A percentile compares a stretch with the other conserved stretches of the same genome.
Evolutionary conservation across 92 coral and sea anemone genomes (phyloP).

Genomic region (Actinostola sp.): DNA sequence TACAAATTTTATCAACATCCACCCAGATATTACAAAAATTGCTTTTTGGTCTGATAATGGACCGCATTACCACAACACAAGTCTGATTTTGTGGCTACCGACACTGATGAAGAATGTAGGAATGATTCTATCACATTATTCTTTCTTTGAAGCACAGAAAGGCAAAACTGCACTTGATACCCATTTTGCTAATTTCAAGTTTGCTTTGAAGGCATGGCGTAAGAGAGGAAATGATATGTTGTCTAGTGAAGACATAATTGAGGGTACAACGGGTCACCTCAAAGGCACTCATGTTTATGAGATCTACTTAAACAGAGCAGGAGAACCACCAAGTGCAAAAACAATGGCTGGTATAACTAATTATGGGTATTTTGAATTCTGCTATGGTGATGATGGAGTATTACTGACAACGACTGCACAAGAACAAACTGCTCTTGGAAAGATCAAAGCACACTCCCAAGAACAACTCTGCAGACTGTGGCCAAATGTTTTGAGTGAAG

Average conservation of each 20-base stretch:
- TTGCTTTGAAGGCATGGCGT: constrained; percentile 33
- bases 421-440: constrained; percentile 35
- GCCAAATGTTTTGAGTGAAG: background rate
- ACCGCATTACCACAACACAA: constrained; percentile 60
- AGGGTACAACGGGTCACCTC: constrained; percentile 46
- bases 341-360: constrained; percentile 50
- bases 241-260: constrained; percentile 36
- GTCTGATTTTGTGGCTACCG: constrained; percentile 34
- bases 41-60: constrained; percentile 73
- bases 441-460: background rate
- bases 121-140: constrained; percentile 18
- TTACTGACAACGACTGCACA: constrained; percentile 10
- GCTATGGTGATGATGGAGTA: constrained; percentile 8
- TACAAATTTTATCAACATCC: no score
- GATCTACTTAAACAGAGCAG: constrained; percentile 33
- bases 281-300: constrained; percentile 62
- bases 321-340: constrained; percentile 51
- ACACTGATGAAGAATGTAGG: constrained; percentile 8
- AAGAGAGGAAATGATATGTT: constrained; percentile 39
- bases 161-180: constrained; percentile 64
- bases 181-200: constrained; percentile 55
- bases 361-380: constrained; percentile 28
- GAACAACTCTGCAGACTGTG: constrained; percentile 9
- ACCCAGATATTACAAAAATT: constrained; percentile 4
- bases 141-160: constrained; percentile 66